Percentiles rank a stretch among this genome's conserved stretches.
phyloP scores from a whole-genome alignment of 1,140 invertebrate species.

The Pemphigus obesinymphae region DNA sequence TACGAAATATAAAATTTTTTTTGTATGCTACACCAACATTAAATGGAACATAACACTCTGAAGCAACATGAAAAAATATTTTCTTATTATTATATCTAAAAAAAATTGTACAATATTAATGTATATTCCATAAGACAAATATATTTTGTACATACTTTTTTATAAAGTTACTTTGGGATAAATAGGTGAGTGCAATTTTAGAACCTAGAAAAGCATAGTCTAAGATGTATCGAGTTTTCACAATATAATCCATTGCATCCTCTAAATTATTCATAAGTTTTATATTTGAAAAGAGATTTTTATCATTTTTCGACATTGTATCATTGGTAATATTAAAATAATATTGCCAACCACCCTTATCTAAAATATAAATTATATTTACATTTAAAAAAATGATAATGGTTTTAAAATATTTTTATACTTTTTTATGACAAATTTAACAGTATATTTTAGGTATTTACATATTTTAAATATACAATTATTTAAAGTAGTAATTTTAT shows the following conservation, averaged over 20 bases:
- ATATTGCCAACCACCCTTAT: constrained; percentile 64
- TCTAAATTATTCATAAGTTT: constrained; percentile 51
- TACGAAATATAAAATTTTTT: constrained; percentile 58
- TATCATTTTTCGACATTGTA: constrained; percentile 52
- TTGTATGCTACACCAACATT: constrained; percentile 60
- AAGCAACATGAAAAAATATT: constrained; percentile 61
- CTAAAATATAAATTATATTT: constrained; percentile 49
- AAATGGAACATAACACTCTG: constrained; percentile 66
- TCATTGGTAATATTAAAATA: constrained; percentile 61
- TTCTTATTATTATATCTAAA: constrained; percentile 52
- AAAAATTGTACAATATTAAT: neutral
- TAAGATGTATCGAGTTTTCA: constrained; percentile 52
- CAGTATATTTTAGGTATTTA: neutral
- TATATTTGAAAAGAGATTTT: constrained; percentile 58
- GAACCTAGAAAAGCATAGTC: constrained; percentile 68
- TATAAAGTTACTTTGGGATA: constrained; percentile 61
- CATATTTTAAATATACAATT: too few relatives aligned
- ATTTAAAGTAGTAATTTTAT: too few relatives aligned
- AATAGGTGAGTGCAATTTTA: constrained; percentile 61
- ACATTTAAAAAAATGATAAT: neutral
- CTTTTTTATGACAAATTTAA: neutral
- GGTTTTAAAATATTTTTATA: neutral
- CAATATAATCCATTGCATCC: constrained; percentile 64
- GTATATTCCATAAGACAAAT: too few relatives aligned
- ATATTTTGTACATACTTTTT: constrained; percentile 37